A percentile compares a stretch with the other conserved stretches of the same genome.
phyloP scores from a whole-genome alignment of 1,140 invertebrate species.

The Drosophila ogumai region DNA sequence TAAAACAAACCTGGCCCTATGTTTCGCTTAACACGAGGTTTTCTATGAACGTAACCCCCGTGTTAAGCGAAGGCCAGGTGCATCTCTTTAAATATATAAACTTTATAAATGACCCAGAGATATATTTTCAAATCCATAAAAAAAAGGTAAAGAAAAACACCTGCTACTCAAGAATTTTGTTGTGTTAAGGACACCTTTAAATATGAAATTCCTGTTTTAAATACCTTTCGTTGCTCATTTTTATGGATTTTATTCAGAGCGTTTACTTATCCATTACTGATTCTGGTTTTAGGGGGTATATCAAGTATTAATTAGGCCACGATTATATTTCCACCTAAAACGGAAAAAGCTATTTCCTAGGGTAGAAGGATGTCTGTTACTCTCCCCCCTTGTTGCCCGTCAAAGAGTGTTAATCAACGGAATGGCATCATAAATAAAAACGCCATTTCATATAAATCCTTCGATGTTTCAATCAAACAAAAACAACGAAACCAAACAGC shows the following conservation, averaged over 20 bases:
- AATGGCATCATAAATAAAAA: conserved; percentile 83
- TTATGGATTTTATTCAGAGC: conserved; percentile 4
- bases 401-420: conserved; percentile 81
- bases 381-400: conserved; percentile 18
- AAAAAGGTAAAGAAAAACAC: not conserved
- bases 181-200: conserved; percentile 1
- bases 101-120: not conserved
- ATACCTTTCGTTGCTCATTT: conserved; percentile 1
- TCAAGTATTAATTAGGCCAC: not conserved
- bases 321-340: not conserved
- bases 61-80: too few relatives aligned
- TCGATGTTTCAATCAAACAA: conserved; percentile 78
- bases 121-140: not conserved
- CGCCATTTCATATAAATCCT: conserved; percentile 78
- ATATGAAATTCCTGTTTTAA: not conserved
- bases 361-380: not conserved
- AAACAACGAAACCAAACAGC: conserved; percentile 35
- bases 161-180: not conserved
- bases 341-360: not conserved
- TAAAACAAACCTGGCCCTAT: too few relatives aligned
- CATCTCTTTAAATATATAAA: too few relatives aligned
- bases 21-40: too few relatives aligned
- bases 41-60: too few relatives aligned
- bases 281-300: not conserved
- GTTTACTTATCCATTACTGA: not conserved